Conservation (phyloP, 53 echinoderm and acorn worm genomes). For the Apostichopus leukothele region DNA sequence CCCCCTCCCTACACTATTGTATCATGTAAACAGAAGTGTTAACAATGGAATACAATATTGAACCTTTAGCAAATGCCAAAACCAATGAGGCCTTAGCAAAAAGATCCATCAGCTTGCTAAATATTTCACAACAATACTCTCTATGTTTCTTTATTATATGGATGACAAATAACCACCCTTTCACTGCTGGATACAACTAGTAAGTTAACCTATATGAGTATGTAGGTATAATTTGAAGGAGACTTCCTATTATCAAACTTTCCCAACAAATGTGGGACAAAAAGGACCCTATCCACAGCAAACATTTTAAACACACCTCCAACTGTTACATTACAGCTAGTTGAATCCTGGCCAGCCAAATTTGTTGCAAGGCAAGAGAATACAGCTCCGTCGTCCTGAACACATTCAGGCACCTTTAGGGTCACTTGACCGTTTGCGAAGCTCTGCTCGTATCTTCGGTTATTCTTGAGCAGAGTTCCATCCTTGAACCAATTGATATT, state of each 20-base stretch:
- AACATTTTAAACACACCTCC: slow-evolving; percentile 56
- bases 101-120: too few relatives aligned
- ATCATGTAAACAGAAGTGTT: too few relatives aligned
- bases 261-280: too few relatives aligned
- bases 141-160: too few relatives aligned
- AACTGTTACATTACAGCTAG: slow-evolving; percentile 67
- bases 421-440: not conserved
- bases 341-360: slow-evolving; percentile 68
- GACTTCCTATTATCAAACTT: not conserved
- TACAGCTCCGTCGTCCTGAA: slow-evolving; percentile 68
- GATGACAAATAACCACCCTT: too few relatives aligned
- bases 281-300: not conserved
- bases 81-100: too few relatives aligned
- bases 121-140: too few relatives aligned
- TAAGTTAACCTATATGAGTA: not conserved
- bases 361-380: slow-evolving; percentile 77
- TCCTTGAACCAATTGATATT: slow-evolving; percentile 52
- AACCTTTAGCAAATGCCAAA: too few relatives aligned
- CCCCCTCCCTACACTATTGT: too few relatives aligned
- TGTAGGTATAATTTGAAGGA: not conserved
- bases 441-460: slow-evolving; percentile 40
- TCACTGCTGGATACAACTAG: too few relatives aligned
- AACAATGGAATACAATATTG: too few relatives aligned
- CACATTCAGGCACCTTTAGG: slow-evolving; percentile 21
- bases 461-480: slow-evolving; percentile 41